Conservation (phyloP, 1,140 invertebrate species). For the Pantala flavescens region DNA sequence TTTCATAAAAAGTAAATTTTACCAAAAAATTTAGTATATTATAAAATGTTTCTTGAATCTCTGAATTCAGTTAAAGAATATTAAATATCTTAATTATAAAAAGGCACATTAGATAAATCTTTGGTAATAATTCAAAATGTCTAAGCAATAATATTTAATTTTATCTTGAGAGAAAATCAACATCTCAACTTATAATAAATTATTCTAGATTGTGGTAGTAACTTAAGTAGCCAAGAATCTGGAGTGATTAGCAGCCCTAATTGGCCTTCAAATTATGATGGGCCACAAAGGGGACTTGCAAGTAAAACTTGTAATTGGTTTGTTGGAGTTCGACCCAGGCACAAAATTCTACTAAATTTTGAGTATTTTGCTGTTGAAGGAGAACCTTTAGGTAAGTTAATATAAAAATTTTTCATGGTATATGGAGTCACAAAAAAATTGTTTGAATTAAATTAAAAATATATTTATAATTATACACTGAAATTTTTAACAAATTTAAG, state of each 20-base stretch:
- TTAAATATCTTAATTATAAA: too few species aligned
- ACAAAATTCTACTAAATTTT: slow-evolving; percentile 77
- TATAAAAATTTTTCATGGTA: slow-evolving; percentile 9
- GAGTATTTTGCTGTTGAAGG: slow-evolving; percentile 81
- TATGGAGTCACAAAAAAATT: neutral
- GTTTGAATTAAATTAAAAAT: too few species aligned
- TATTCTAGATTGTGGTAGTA: slow-evolving; percentile 70
- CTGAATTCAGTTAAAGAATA: too few species aligned
- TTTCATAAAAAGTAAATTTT: too few species aligned
- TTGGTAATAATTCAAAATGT: too few species aligned
- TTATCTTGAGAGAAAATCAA: too few species aligned
- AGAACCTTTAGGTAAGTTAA: slow-evolving; percentile 59
- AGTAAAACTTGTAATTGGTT: slow-evolving; percentile 88
- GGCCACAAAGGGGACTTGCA: slow-evolving; percentile 57
- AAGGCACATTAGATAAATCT: too few species aligned
- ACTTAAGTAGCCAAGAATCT: slow-evolving; percentile 71
- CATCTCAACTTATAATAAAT: too few species aligned
- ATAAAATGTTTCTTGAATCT: too few species aligned
- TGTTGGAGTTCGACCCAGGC: slow-evolving; percentile 66
- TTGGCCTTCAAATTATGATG: slow-evolving; percentile 76
- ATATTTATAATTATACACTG: slow-evolving; percentile 13
- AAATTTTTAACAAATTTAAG: slow-evolving; percentile 14
- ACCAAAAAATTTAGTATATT: too few species aligned
- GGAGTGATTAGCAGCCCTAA: slow-evolving; percentile 80
- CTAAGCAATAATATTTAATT: too few species aligned